These are phyloP conservation scores for Athene noctua DNA, from an alignment of 2,113 vertebrate species.

Conservation along the genomic window DNA sequence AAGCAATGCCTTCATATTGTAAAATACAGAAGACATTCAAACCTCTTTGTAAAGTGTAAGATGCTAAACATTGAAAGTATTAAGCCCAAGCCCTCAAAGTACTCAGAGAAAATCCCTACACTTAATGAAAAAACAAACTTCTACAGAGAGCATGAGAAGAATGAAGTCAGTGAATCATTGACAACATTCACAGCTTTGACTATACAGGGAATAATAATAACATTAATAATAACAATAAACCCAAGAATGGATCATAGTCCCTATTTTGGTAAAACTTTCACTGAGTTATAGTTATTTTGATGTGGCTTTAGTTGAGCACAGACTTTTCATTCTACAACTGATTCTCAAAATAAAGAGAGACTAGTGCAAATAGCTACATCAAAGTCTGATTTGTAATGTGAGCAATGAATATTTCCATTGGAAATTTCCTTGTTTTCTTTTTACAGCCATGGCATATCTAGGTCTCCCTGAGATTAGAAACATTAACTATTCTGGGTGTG, in stretches of 20 bases:
- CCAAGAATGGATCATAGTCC: not conserved
- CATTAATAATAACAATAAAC: not conserved
- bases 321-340: not conserved
- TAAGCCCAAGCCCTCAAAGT: not conserved
- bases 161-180: not conserved
- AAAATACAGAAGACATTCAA: not conserved
- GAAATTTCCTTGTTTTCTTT: constrained; percentile 48
- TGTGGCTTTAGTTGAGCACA: not conserved
- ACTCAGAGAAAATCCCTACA: not conserved
- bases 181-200: not conserved
- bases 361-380: not conserved
- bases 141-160: not conserved
- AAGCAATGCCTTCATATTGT: not conserved
- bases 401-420: constrained; percentile 39
- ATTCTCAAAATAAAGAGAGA: not conserved
- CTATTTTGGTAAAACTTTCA: not conserved
- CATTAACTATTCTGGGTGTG: not conserved
- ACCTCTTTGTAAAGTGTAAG: not conserved
- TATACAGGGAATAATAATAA: not conserved
- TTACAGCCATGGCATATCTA: constrained; percentile 40
- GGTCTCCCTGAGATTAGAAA: constrained; percentile 35
- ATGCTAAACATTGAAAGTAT: not conserved
- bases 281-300: not conserved
- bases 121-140: not conserved
- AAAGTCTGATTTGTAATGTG: constrained; percentile 1